phyloP scores from a whole-genome alignment of 2,113 vertebrate species.

The Gymnogyps californianus region DNA sequence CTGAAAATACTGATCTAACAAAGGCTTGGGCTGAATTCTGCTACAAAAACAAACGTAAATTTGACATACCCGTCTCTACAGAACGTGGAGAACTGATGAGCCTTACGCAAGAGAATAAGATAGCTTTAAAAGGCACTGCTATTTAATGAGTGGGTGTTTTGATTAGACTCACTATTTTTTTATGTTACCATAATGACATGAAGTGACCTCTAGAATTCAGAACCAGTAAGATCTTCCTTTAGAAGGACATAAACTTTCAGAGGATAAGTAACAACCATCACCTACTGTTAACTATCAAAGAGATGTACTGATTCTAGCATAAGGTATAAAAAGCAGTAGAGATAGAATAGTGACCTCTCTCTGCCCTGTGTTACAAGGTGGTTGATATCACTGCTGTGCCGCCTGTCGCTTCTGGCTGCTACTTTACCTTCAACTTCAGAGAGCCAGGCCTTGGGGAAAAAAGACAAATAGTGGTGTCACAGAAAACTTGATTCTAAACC shows the following conservation, averaged over 20 bases:
- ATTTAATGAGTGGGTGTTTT: neutral
- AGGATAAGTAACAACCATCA: neutral
- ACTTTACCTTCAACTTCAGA: slow-evolving; percentile 97
- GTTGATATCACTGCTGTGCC: slow-evolving; percentile 94
- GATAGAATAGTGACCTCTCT: slow-evolving; percentile 85
- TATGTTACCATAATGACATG: neutral
- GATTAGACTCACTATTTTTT: neutral
- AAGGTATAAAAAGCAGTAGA: neutral
- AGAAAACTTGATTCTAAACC: neutral
- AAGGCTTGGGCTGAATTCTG: neutral
- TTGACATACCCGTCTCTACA: neutral
- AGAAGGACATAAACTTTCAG: neutral
- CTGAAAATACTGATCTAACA: neutral
- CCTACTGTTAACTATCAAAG: neutral
- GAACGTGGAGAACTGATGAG: neutral
- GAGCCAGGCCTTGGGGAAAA: slow-evolving; percentile 84
- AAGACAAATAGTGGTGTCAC: neutral
- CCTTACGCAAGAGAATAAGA: neutral
- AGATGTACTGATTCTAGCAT: neutral
- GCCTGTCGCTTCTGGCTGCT: slow-evolving; percentile 85
- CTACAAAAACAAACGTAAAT: neutral
- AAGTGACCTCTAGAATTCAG: neutral
- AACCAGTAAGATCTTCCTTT: neutral
- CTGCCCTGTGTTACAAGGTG: slow-evolving; percentile 93
- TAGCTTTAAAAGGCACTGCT: neutral